phyloP scores from a whole-genome alignment of 2,888 invertebrate genomes.

The Phorcus lineatus region DNA sequence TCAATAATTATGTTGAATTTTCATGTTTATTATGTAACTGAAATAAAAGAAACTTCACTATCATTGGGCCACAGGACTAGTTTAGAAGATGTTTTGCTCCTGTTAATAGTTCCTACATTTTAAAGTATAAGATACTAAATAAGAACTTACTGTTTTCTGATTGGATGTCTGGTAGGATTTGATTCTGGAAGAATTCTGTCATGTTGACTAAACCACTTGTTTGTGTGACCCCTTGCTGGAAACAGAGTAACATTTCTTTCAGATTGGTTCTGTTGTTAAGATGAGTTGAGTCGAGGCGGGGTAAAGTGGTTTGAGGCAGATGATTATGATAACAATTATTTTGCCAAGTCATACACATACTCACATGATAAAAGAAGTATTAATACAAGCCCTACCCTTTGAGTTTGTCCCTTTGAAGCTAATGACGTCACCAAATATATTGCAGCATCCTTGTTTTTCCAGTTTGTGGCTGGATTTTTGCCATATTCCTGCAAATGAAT shows the following conservation, averaged over 20 bases:
- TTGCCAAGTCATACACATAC: too few relatives aligned
- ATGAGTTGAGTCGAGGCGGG: too few relatives aligned
- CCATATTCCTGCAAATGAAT: slow-evolving; percentile 81
- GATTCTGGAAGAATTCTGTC: slow-evolving; percentile 89
- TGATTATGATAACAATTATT: too few relatives aligned
- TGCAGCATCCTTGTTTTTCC: slow-evolving; percentile 97
- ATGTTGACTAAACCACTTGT: slow-evolving; percentile 92
- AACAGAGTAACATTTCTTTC: not conserved
- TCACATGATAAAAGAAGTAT: too few relatives aligned
- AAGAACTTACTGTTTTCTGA: slow-evolving; percentile 78
- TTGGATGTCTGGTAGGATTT: slow-evolving; percentile 90
- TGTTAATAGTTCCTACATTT: too few relatives aligned
- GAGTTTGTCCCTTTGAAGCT: slow-evolving; percentile 84
- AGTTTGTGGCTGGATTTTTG: slow-evolving; percentile 85
- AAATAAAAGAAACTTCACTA: too few relatives aligned
- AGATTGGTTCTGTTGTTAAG: not conserved
- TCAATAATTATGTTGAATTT: too few relatives aligned
- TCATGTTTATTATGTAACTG: too few relatives aligned
- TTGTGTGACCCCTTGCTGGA: slow-evolving; percentile 88
- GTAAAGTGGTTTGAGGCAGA: too few relatives aligned
- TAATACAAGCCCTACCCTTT: slow-evolving; percentile 51
- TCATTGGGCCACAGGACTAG: too few relatives aligned
- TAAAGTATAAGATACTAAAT: too few relatives aligned
- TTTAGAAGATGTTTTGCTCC: too few relatives aligned
- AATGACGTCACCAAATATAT: slow-evolving; percentile 96